Conservation (phyloP, 2,113 vertebrate genomes). For the Crotalus helleri region DNA sequence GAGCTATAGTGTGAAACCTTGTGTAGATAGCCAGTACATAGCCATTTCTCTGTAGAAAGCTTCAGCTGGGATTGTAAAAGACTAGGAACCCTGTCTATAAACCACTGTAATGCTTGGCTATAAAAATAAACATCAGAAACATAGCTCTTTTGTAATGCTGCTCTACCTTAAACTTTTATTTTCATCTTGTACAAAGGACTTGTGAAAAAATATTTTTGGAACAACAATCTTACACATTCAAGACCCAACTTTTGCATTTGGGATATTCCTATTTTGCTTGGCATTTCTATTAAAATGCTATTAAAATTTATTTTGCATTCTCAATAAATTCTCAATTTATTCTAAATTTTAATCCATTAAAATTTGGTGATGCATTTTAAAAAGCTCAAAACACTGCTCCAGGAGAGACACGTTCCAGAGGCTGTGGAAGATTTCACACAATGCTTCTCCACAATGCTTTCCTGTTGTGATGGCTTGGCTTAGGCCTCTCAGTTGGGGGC, state of each 20-base stretch:
- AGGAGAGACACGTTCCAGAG: not conserved
- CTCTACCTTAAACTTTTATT: not conserved
- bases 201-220: not conserved
- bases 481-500: not conserved
- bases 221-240: not conserved
- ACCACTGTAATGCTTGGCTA: not conserved
- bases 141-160: not conserved
- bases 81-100: not conserved
- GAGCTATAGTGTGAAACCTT: not conserved
- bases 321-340: not conserved
- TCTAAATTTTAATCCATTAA: not conserved
- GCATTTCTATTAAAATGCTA: not conserved
- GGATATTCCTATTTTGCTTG: not conserved
- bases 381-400: not conserved
- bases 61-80: not conserved
- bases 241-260: not conserved
- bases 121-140: not conserved
- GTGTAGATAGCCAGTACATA: not conserved
- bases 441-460: not conserved
- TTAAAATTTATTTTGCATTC: not conserved
- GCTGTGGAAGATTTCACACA: not conserved
- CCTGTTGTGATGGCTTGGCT: not conserved
- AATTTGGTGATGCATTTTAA: not conserved
- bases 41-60: not conserved
- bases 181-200: not conserved